Evolutionary conservation across 2,888 invertebrate genomes (phyloP).

Genomic region (Drosophila ustulata): DNA sequence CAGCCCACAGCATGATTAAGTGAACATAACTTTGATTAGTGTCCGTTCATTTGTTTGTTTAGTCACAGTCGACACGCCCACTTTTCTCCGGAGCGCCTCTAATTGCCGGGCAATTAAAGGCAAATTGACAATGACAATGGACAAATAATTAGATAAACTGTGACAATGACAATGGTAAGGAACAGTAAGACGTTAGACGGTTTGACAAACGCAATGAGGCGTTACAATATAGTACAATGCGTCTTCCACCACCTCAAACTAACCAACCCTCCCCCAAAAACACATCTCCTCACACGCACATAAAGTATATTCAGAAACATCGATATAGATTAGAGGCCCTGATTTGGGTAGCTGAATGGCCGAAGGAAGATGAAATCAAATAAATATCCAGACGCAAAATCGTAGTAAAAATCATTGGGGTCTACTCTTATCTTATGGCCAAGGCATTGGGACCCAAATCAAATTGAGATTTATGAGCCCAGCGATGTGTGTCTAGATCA

Average conservation of each 20-base stretch:
- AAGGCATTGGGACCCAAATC: conserved; percentile 71
- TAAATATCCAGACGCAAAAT: conserved; percentile 56
- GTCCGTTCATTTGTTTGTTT: conserved; percentile 44
- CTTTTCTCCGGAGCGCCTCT: conserved; percentile 28
- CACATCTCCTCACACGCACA: conserved; percentile 4
- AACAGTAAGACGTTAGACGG: conserved; percentile 4
- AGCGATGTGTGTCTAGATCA: conserved; percentile 74
- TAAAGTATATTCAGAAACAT: conserved; percentile 2
- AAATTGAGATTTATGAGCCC: conserved; percentile 81
- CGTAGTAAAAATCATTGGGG: conserved; percentile 44
- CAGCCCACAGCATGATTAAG: conserved; percentile 2
- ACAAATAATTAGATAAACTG: conserved; percentile 68
- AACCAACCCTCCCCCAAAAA: too few species aligned
- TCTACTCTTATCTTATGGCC: conserved; percentile 10
- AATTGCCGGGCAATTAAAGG: conserved; percentile 73
- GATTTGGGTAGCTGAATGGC: conserved; percentile 54
- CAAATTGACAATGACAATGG: conserved; percentile 74
- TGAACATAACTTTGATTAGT: conserved; percentile 45
- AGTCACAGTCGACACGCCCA: conserved; percentile 37
- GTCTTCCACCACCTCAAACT: not conserved
- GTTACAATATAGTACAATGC: conserved; percentile 30
- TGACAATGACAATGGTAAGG: conserved; percentile 19
- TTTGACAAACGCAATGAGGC: conserved; percentile 53
- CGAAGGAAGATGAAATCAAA: conserved; percentile 64
- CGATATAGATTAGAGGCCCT: conserved; percentile 23